Base-by-base conservation (phyloP, 2,888 invertebrate species). In the Acanthoscelides obtectus region DNA sequence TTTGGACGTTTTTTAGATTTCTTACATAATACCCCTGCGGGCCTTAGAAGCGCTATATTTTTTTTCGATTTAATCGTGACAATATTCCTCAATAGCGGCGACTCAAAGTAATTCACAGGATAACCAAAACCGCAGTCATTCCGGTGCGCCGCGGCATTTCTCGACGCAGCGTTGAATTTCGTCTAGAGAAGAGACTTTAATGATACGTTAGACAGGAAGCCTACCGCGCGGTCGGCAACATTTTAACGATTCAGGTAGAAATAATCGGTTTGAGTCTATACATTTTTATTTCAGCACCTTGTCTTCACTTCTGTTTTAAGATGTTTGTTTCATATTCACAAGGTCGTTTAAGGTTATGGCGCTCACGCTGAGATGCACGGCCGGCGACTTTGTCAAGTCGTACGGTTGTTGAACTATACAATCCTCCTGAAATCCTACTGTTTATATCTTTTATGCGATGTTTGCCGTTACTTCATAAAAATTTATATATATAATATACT, bases 71-170 rank as follows among this genome's bases (percentile, higher is more conserved):
- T n/a, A n/a, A n/a, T n/a, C n/a, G n/a, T n/a, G n/a, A n/a, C n/a
- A n/a, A n/a, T n/a, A n/a, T n/a, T n/a, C n/a, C n/a, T n/a, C n/a
- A n/a, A 45, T 27, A 27, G 20, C 68, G 22, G 63, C 22, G 67
- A 25, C 22, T 22, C 19, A 20, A 67, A 21, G 68, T 63, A 25
- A 27, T 63, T 68, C 68, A 63, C 25, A 68, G 27, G 27, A 68
- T 20, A 68, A 22, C 12, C 68, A 20, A 68, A n/a, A 22, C 22
- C 17, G n/a, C 69, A 64, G 20, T 6, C 27, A n/a, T 22, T 17
- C 17, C 45, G 45, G 3, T 1, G 5, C 45, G 45, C 6, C 45
- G 3, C 45, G 45, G 3, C 5, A 1, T 17, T 6, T 12, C 45
- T 4, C 12, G 3, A 45, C 25, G 25, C 25, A 8, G 3, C 25